Evolutionary conservation across 2,113 vertebrate genomes (phyloP).

Genomic region (Sander lucioperca): DNA sequence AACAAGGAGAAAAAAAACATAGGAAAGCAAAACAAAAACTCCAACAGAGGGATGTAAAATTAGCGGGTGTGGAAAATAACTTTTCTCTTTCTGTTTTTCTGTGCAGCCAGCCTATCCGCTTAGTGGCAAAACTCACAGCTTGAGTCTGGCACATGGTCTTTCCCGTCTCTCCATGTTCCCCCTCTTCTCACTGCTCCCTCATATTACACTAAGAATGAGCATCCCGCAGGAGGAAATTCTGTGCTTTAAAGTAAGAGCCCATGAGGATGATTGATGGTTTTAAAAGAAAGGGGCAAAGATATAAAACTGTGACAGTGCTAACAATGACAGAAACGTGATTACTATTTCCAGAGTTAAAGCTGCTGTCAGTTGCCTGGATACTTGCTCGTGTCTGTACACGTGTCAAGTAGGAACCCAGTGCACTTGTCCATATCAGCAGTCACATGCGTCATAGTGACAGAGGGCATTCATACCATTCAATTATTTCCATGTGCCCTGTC

Average conservation of each 20-base stretch:
- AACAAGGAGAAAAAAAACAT: slow-evolving; percentile 32
- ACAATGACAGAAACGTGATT: slow-evolving; percentile 14
- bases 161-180: not conserved
- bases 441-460: slow-evolving; percentile 29
- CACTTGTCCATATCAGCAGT: slow-evolving; percentile 36
- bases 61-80: slow-evolving; percentile 40
- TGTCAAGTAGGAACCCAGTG: slow-evolving; percentile 22
- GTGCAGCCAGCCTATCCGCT: slow-evolving; percentile 27
- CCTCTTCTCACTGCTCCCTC: slow-evolving; percentile 7
- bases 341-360: slow-evolving; percentile 33
- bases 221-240: not conserved
- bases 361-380: slow-evolving; percentile 44
- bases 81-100: slow-evolving; percentile 45
- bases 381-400: not conserved
- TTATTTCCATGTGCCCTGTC: not conserved
- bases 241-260: not conserved
- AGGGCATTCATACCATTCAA: slow-evolving; percentile 15
- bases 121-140: slow-evolving; percentile 66
- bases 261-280: not conserved
- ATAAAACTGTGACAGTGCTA: slow-evolving; percentile 3
- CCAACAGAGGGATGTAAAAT: slow-evolving; percentile 38
- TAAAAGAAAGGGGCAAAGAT: not conserved
- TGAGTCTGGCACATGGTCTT: slow-evolving; percentile 46
- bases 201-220: slow-evolving; percentile 23
- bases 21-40: slow-evolving; percentile 48